Percentiles rank a stretch among this genome's conserved stretches.
phyloP scores from a whole-genome alignment of 2,888 invertebrate species.

The Microdon myrmicae region DNA sequence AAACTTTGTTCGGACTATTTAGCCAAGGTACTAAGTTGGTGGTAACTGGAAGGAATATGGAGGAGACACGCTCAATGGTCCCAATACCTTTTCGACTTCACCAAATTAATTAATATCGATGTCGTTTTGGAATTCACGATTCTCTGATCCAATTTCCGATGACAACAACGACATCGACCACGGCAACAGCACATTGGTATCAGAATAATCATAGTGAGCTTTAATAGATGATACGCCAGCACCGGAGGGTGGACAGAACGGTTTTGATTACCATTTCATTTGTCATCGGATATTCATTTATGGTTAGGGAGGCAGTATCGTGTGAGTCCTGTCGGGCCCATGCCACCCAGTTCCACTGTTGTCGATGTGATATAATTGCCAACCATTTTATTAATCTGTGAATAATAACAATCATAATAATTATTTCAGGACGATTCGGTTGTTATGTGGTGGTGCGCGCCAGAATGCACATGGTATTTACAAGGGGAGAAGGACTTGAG shows the following conservation, averaged over 20 bases:
- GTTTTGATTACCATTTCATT: constrained; percentile 52
- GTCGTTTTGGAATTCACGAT: constrained; percentile 52
- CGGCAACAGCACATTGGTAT: constrained; percentile 25
- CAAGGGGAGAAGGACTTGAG: not conserved
- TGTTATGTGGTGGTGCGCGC: constrained; percentile 11
- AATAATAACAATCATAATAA: constrained; percentile 43
- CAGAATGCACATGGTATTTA: not conserved
- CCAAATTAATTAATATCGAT: constrained; percentile 52
- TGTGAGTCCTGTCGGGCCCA: constrained; percentile 8
- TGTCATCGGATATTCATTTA: constrained; percentile 52
- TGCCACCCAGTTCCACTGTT: not conserved
- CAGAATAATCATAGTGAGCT: constrained; percentile 36
- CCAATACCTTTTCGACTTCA: constrained; percentile 43
- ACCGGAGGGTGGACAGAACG: constrained; percentile 37
- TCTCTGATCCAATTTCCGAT: constrained; percentile 51
- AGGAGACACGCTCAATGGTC: constrained; percentile 29
- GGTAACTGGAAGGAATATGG: too few species aligned
- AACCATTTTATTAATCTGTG: constrained; percentile 43
- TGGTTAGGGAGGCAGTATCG: constrained; percentile 37
- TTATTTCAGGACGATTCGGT: constrained; percentile 23
- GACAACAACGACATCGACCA: constrained; percentile 42
- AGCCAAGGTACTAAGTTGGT: constrained; percentile 30
- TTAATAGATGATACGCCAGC: constrained; percentile 36
- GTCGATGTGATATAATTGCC: constrained; percentile 41
- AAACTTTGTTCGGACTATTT: constrained; percentile 47